Evolutionary conservation across 2,888 invertebrate genomes (phyloP), one percentile per base, ranked within the genome.

Genomic region (Phrixothrix hirtus): DNA sequence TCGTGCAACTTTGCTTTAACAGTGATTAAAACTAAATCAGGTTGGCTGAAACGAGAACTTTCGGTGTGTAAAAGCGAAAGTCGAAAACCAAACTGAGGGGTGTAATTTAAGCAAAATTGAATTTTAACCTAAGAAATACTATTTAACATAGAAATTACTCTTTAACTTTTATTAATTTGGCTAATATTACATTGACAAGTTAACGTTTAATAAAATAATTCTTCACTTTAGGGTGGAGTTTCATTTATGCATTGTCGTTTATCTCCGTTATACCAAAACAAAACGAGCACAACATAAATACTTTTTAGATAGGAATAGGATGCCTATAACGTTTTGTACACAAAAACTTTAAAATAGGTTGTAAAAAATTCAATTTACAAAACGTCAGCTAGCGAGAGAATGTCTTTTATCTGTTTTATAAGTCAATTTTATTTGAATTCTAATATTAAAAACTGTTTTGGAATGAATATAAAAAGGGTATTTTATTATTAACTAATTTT

Each of bases 21-120:
- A 26, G 32, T 39, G 47, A 47, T 47, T 47, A 47, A 39, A 47
- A 39, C 38, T 47, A 39, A 38, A 47, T 47, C 38, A 47, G 16
- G 47, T 34, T 47, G 46, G 38, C 14, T 32, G 38, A 39, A 39
- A 47, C 47, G 26, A 32, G 39, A 29, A 12, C 31, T 38, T 43
- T 34, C 15, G 27, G 35, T 35, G 15, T 3, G 21, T 27, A 10
- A 43, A 34, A 34, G 43, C 10, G 35, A 43, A 35, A 43, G 35
- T 35, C 27, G 15, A 15, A 43, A 43, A 15, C 10, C 31, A 31
- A 13, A 6, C 11, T 6, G 36, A 3, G 17, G 9, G 36, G 11
- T 21, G 13, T 31, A 31, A 31, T 31, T 31, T 31, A 12, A 12
- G 12, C 31, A 31, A 31, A 31, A 31, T 31, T 31, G 31, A 31